Evolutionary conservation across 2,888 invertebrate genomes (phyloP), one percentile per base, ranked within the genome.

Genomic region (Callinectes sapidus): DNA sequence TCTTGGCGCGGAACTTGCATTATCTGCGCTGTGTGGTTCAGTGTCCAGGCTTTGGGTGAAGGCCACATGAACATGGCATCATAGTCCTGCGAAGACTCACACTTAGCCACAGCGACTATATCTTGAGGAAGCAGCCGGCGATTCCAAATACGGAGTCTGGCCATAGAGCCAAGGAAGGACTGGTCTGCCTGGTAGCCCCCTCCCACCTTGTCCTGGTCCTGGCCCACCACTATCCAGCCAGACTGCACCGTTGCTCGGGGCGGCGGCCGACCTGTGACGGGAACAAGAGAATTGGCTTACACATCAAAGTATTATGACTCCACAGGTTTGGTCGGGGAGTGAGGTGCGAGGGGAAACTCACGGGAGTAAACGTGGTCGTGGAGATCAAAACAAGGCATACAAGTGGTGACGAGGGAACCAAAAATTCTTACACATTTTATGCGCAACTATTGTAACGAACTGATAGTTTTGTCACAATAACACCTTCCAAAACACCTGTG

Each of bases 131-230:
- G 95, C 32, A 97, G 95, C 90, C 96, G 95, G 66, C 95, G 95
- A 85, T 96, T 96, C 97, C 97, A 97, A 81, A 97, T 95, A 95
- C 97, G 97, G 3, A 97, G 95, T 94, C 96, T 96, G 1, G 97
- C 96, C 93, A 97, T 95, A 94, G 96, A 96, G 10, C 97, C 97
- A n/a, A 97, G 95, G 95, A 97, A 97, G 0, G 97, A 96, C 95
- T 97, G 97, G 0, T 96, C 96, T 94, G 96, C 96, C 94, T 97
- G 97, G 95, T 97, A 97, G 91, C 96, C 96, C 2, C 97, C 97
- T 0, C 97, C 97, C 6, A 96, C 93, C 13, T 95, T 95, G 95
- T 97, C 97, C 95, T 97, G 97, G 95, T 97, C 97, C 95, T 97
- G 97, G 0, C 97, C 97, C 91, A 97, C 95, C 3, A 97, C 96